Evolutionary conservation across 2,888 invertebrate genomes (phyloP).

Genomic region (Lithosia quadra): DNA sequence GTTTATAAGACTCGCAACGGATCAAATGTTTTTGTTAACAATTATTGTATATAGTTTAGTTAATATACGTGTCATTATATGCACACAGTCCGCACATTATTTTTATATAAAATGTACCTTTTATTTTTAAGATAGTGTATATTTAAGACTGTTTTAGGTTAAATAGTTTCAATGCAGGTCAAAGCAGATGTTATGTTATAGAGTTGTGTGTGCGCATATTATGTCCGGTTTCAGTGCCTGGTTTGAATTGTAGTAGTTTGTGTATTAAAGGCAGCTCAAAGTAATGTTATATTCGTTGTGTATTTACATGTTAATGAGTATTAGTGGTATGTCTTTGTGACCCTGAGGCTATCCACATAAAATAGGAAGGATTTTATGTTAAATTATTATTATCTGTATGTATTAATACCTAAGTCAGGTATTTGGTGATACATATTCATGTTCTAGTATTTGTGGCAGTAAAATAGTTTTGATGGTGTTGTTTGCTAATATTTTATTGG

Average conservation of each 20-base stretch:
- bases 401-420: slow-evolving; percentile 39
- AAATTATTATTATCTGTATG: slow-evolving; percentile 38
- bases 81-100: slow-evolving; percentile 69
- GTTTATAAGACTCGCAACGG: slow-evolving; percentile 55
- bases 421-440: slow-evolving; percentile 38
- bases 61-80: slow-evolving; percentile 47
- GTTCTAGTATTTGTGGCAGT: slow-evolving; percentile 30
- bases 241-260: slow-evolving; percentile 43
- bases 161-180: slow-evolving; percentile 69
- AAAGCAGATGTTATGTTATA: slow-evolving; percentile 48
- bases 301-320: slow-evolving; percentile 49
- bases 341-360: slow-evolving; percentile 48
- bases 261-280: slow-evolving; percentile 59
- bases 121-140: slow-evolving; percentile 61
- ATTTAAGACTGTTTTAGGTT: slow-evolving; percentile 77
- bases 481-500: slow-evolving; percentile 40
- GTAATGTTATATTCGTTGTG: slow-evolving; percentile 54
- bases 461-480: slow-evolving; percentile 24
- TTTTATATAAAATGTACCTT: slow-evolving; percentile 59
- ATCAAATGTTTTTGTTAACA: slow-evolving; percentile 54
- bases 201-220: slow-evolving; percentile 35
- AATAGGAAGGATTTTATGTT: slow-evolving; percentile 59
- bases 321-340: slow-evolving; percentile 42
- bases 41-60: slow-evolving; percentile 52
- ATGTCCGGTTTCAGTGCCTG: slow-evolving; percentile 36